Evolutionary conservation across 2,113 vertebrate species (phyloP), one percentile per base, ranked within the genome.

Genomic region (Rissa tridactyla): DNA sequence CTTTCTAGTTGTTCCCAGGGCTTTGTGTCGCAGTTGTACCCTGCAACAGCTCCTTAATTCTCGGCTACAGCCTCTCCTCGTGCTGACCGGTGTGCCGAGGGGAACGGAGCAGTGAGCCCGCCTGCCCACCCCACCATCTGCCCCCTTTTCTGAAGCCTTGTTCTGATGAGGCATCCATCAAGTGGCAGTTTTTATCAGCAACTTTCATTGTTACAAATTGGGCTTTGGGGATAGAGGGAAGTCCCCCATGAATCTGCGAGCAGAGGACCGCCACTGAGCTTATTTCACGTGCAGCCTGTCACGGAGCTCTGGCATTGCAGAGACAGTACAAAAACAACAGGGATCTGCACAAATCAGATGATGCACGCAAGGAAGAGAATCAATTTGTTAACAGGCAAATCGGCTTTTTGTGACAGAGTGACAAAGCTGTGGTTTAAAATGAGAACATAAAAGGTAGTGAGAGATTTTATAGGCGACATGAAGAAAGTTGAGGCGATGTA

Each of bases 331-430:
- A 91, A 97, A 73, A 46, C 88, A 96, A 20, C 96, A 89, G 94
- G 87, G 95, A 92, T 81, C 94, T 94, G 94, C 85, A 73, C 61
- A 40, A 87, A 87, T 91, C 92, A 94, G 94, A 47, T 1, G 4
- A n/a, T 27, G 94, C 92, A 92, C 19, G 57, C 62, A 12, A 97
- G 90, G 91, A 85, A 93, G 84, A 94, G 88, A 92, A 93, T 77
- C 9, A 22, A 73, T 91, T 91, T 61, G 55, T 93, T 91, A 78
- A 90, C 97, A 77, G 96, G 73, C 73, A 96, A 96, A 96, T 80
- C 66, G 95, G 70, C 62, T 65, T 91, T 92, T 89, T 46, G 77
- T 94, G 95, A 95, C 97, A 96, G 94, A n/a, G 73, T 47, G 82
- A 91, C 95, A 96, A 76, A 96, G 51, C 88, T 86, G 83, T 42